These are phyloP conservation scores for Gymnarchus niloticus DNA, from an alignment of 2,113 vertebrate genomes.

Conservation along the genomic window DNA sequence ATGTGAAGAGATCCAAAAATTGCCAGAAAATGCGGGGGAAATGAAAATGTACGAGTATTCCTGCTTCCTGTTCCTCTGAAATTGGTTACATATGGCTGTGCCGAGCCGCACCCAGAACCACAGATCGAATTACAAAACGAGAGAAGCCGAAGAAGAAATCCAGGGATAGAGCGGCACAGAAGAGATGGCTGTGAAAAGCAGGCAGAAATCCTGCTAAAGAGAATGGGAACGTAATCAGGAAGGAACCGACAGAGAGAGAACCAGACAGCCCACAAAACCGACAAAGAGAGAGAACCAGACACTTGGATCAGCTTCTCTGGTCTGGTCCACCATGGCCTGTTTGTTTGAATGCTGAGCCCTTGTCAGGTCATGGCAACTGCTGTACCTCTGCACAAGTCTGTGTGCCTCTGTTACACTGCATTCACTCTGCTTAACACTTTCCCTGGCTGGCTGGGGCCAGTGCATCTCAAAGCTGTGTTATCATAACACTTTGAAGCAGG, in stretches of 20 bases:
- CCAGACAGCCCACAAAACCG: constrained; percentile 30
- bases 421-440: too few species aligned
- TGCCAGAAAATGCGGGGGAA: not conserved
- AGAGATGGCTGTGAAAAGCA: constrained; percentile 16
- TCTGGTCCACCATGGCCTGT: constrained; percentile 49
- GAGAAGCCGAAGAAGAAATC: constrained; percentile 1
- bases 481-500: too few species aligned
- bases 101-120: constrained; percentile 44
- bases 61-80: constrained; percentile 26
- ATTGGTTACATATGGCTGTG: constrained; percentile 53
- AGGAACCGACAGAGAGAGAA: not conserved
- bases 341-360: constrained; percentile 48
- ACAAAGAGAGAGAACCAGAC: constrained; percentile 24
- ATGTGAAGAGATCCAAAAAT: not conserved
- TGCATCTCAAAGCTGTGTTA: too few species aligned
- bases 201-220: not conserved
- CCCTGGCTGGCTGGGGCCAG: too few species aligned
- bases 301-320: constrained; percentile 14
- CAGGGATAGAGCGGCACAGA: constrained; percentile 1
- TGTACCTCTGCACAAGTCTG: too few species aligned
- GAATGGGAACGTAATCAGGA: not conserved
- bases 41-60: not conserved
- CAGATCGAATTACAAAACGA: constrained; percentile 35
- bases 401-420: too few species aligned
- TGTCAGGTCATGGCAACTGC: constrained; percentile 56